Base-by-base conservation (phyloP, 2,888 invertebrate species). In the Margaritifera margaritifera region DNA sequence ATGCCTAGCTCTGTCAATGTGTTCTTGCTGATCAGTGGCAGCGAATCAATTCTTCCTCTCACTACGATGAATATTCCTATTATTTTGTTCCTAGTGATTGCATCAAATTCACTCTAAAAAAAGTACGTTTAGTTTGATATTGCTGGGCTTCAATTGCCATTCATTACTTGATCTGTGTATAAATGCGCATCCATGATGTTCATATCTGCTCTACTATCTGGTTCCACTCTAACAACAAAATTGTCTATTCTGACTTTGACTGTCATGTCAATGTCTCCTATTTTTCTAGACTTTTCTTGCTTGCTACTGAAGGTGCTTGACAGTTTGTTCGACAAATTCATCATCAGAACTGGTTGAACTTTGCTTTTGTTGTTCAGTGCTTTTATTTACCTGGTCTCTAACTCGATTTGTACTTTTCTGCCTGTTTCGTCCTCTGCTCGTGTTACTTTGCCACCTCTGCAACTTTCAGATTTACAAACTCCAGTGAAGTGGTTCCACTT, bases 161-260 rank as follows among this genome's bases (percentile, higher is more conserved):
- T 52, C 27, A 18, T 55, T 20, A 52, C 42, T 24, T 5, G 69
- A 62, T 22, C 62, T 42, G 50, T 62, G 11, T 5, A 42, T 22
- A 19, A 62, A 51, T 5, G 62, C 25, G 54, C 66, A n/a, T 66
- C 61, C 66, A 66, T 66, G 15, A 66, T 18, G 52, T 61, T 66
- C 25, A 66, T 56, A 51, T 66, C 66, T 31, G 66, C 66, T 20
- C 66, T 61, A 54, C 58, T 66, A 55, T 66, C 66, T 4, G 62
- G 66, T 55, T 66, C 66, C 24, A 58, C 66, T 18, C 31, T 52
- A 31, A 66, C 56, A 20, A 61, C 31, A 24, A 66, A 42, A 55
- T 66, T 62, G 27, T 67, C 52, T 19, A n/a, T 67, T 24, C 42
- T n/a, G 19, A 71, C 42, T 62, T 42, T 22, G 22, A 62, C 31